Percentiles rank a stretch among this genome's conserved stretches.
Evolutionary conservation across 2,888 invertebrate species (phyloP).

Genomic region (Cantharis flavilabris): DNA sequence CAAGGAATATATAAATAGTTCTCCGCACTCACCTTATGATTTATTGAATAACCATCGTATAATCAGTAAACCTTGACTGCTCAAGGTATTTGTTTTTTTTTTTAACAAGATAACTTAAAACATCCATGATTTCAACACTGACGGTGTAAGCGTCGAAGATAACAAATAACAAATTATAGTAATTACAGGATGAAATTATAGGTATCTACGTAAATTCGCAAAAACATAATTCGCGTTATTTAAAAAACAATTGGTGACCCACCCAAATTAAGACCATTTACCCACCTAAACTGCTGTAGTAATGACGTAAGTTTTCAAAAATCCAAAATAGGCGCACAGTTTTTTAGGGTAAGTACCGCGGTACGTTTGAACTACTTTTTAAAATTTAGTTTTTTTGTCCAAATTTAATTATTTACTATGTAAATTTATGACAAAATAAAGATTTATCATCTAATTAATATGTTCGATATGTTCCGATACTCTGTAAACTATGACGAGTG

Average conservation of each 20-base stretch:
- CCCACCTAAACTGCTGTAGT: background rate
- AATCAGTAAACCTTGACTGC: background rate
- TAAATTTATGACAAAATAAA: background rate
- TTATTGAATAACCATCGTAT: background rate
- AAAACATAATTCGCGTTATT: background rate
- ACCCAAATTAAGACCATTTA: background rate
- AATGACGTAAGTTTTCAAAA: background rate
- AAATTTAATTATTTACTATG: background rate
- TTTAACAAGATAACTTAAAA: background rate
- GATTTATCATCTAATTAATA: background rate
- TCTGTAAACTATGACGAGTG: background rate
- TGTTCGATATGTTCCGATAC: background rate
- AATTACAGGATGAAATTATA: background rate
- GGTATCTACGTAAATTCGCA: background rate
- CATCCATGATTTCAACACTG: background rate
- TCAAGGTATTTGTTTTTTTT: background rate
- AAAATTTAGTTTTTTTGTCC: background rate
- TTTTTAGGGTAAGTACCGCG: background rate
- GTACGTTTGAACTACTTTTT: background rate
- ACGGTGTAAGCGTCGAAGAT: too few species aligned
- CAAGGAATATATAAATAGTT: background rate
- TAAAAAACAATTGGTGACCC: background rate
- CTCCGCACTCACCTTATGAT: background rate
- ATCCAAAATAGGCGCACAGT: background rate
- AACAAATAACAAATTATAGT: background rate